Base-by-base conservation (phyloP, 1,140 invertebrate genomes). In the Rhyzopertha dominica region DNA sequence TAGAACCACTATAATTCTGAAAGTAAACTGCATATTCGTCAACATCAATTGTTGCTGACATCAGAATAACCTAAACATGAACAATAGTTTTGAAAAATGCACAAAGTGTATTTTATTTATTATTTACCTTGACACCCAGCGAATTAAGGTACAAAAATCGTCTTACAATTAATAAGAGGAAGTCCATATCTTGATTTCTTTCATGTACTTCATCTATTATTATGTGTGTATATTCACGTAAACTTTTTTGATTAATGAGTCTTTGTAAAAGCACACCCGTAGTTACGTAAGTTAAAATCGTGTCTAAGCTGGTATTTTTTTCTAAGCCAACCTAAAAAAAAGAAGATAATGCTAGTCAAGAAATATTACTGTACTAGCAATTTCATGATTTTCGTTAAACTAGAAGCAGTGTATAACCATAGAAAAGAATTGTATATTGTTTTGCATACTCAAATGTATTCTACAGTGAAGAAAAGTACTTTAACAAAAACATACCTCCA, bases 121-220 rank as follows among this genome's bases (percentile, higher is more conserved):
- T 12, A 32, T 48, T 41, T 56, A 66, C 75, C 67, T 86, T 91
- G 0, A 87, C 82, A 32, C 72, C 68, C 2, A 73, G 68, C 0
- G 82, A 84, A 53, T 85, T 85, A 1, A 78, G 80, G 26, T 76
- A 75, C n/a, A 94, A 61, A 10, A 95, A 67, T 37, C 87, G 88
- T 43, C 85, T 80, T 1, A 98, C 75, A 9, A 97, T 71, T 12
- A 96, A 74, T 5, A 99, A 62, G 3, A 97, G 69, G 63, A 99
- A 95, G 56, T 86, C 85, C 75, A 92, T 91, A 43, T 98, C 90
- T 63, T 90, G 80, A 61, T 94, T 87, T 14, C 96, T 74, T 72
- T 99, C 95, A 64, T 99, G 96, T 13, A 99, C 84, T 68, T 96
- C 90, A 69, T 94, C 94, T 5, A 99, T 70, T 57, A 99, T 84